Percentiles rank a stretch among this genome's conserved stretches.
Evolutionary conservation across 2,888 invertebrate species (phyloP).

Genomic region (Rhagium mordax): DNA sequence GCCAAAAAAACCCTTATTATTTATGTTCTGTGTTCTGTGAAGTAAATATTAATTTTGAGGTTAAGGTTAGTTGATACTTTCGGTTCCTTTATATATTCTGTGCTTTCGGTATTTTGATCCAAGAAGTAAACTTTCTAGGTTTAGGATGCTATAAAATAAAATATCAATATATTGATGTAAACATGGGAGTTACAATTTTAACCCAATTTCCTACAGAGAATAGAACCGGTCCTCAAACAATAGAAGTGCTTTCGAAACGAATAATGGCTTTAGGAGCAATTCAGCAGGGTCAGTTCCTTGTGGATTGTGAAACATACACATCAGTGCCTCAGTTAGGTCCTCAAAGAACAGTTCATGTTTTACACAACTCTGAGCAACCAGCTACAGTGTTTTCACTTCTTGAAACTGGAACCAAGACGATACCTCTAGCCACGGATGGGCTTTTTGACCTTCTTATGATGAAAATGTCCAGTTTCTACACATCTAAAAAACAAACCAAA

Average conservation of each 20-base stretch:
- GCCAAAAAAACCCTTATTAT: too few relatives aligned
- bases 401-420: constrained; percentile 88
- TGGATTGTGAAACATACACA: constrained; percentile 95
- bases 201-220: constrained; percentile 91
- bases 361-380: constrained; percentile 96
- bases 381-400: constrained; percentile 94
- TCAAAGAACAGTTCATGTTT: constrained; percentile 89
- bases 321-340: constrained; percentile 84
- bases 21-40: too few relatives aligned
- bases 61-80: too few relatives aligned
- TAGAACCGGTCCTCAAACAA: constrained; percentile 90
- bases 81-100: too few relatives aligned
- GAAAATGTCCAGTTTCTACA: constrained; percentile 90
- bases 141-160: too few relatives aligned
- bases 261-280: constrained; percentile 89
- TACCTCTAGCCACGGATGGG: constrained; percentile 91
- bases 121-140: too few relatives aligned
- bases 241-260: constrained; percentile 89
- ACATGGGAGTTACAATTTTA: constrained; percentile 81
- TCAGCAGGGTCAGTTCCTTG: constrained; percentile 91
- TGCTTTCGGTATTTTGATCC: too few relatives aligned
- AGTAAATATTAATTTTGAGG: too few relatives aligned
- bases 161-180: not conserved
- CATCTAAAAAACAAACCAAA: constrained; percentile 90
- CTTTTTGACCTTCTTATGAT: constrained; percentile 92